These are phyloP conservation scores for Potorous gilbertii DNA, from an alignment of 2,797 vertebrate genomes.

Conservation along the genomic window DNA sequence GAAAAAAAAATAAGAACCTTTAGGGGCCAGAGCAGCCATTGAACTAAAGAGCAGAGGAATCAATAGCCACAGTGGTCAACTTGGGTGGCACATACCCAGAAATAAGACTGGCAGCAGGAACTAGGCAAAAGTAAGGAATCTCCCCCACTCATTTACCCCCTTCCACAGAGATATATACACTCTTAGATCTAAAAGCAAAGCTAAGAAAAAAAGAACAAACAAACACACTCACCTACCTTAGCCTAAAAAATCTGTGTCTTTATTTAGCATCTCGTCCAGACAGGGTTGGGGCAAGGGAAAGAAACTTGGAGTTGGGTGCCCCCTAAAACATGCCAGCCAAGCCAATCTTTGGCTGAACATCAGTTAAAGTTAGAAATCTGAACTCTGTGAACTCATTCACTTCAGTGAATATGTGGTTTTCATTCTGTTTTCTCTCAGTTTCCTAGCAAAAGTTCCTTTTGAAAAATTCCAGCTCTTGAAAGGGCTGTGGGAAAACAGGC, in stretches of 20 bases:
- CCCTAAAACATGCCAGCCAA: not conserved
- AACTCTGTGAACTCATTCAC: constrained; percentile 2
- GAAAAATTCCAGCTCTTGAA: not conserved
- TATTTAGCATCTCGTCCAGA: not conserved
- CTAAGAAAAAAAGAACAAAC: not conserved
- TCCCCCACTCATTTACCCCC: too few relatives aligned
- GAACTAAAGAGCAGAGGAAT: not conserved
- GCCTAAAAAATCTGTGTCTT: not conserved
- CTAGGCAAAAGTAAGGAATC: not conserved
- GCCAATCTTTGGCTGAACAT: not conserved
- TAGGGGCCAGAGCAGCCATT: not conserved
- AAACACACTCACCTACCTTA: not conserved
- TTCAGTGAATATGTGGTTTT: constrained; percentile 2
- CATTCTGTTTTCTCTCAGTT: not conserved
- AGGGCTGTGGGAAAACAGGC: not conserved
- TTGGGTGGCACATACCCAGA: not conserved
- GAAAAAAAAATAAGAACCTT: not conserved
- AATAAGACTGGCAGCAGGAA: not conserved
- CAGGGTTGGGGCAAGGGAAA: not conserved
- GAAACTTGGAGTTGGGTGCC: not conserved
- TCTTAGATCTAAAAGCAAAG: not conserved
- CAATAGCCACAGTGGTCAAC: not conserved
- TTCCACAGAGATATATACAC: not conserved
- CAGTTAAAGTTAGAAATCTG: constrained; percentile 8
- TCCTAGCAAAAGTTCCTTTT: not conserved